A percentile compares a stretch with the other conserved stretches of the same genome.
These are phyloP conservation scores for Cassiopea andromeda DNA, from an alignment of 30 jellyfish, hydroid and myxozoan genomes.

Conservation along the genomic window DNA sequence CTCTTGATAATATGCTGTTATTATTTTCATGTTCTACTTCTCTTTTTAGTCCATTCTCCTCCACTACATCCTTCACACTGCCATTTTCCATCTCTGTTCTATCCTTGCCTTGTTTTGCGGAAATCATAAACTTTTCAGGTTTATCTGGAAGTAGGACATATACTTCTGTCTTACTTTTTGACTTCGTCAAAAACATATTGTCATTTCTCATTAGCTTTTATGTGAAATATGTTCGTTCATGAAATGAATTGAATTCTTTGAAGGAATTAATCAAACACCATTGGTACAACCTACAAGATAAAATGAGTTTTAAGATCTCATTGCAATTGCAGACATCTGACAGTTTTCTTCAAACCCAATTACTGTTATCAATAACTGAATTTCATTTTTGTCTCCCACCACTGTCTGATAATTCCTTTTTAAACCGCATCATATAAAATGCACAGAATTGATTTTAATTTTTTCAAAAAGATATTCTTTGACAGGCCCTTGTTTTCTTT, in stretches of 20 bases:
- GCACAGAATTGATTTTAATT: no score
- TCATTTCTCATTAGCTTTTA: neutral
- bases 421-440: no score
- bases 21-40: neutral
- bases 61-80: neutral
- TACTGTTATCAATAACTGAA: no score
- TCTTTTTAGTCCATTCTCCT: neutral
- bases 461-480: no score
- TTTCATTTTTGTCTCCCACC: no score
- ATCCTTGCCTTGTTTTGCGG: neutral
- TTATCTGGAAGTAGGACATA: constrained; percentile 37
- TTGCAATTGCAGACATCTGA: no score
- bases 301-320: neutral
- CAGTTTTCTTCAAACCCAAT: no score
- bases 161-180: constrained; percentile 30
- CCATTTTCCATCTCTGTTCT: neutral
- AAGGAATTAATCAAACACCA: neutral
- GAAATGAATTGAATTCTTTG: neutral
- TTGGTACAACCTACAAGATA: neutral
- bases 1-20: neutral
- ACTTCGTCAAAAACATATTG: constrained; percentile 31
- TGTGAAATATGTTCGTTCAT: neutral
- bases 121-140: constrained; percentile 22
- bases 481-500: no score
- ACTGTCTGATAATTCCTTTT: no score